phyloP scores from a whole-genome alignment of 2,888 invertebrate species.

The Mythimna pallens region DNA sequence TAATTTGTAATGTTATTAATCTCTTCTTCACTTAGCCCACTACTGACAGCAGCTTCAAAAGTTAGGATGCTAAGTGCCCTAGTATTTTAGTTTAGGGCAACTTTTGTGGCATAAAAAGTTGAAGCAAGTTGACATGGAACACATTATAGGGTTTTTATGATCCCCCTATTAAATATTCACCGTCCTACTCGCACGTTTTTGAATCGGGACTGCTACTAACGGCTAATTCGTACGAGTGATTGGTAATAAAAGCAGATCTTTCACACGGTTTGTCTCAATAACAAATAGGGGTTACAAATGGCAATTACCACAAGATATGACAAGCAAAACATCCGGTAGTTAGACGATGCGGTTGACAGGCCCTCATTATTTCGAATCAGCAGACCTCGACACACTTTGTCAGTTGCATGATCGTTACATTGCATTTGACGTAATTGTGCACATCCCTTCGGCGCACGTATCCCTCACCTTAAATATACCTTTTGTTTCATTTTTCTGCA shows the following conservation, averaged over 20 bases:
- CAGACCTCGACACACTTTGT: constrained; percentile 18
- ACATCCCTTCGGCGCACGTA: constrained; percentile 3
- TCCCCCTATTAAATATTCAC: too few species aligned
- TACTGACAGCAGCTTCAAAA: background rate
- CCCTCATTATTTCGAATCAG: constrained; percentile 30
- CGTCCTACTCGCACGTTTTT: background rate
- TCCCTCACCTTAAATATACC: background rate
- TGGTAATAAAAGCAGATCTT: background rate
- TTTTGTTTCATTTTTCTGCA: background rate
- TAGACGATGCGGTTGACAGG: constrained; percentile 20
- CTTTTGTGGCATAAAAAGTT: background rate
- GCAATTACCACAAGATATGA: background rate
- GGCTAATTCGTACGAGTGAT: background rate
- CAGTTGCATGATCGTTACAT: constrained; percentile 1
- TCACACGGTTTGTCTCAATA: constrained; percentile 1
- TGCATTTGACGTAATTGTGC: constrained; percentile 27
- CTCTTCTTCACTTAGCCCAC: constrained; percentile 1
- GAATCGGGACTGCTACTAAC: background rate
- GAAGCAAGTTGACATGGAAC: background rate
- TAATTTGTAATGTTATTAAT: constrained; percentile 35
- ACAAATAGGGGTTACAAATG: background rate
- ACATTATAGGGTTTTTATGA: background rate
- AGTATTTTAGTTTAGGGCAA: background rate
- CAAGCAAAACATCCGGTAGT: constrained; percentile 8
- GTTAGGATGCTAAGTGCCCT: background rate